Percentiles rank a stretch among this genome's conserved stretches.
Conservation (phyloP, 2,113 vertebrate genomes). For the Austrofundulus limnaeus region DNA sequence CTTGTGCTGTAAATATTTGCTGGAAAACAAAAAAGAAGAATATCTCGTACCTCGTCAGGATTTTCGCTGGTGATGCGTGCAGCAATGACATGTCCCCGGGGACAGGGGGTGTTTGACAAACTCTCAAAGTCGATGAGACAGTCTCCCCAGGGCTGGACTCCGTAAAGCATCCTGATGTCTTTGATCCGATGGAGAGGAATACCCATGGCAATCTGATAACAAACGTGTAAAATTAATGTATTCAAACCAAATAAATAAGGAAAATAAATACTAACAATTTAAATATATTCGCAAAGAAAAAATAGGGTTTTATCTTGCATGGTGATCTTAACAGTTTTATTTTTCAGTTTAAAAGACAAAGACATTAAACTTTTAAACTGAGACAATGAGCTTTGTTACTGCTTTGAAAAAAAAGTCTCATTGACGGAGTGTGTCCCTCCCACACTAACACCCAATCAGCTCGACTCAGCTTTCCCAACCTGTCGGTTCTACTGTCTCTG, state of each 20-base stretch:
- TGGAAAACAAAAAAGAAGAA: not conserved
- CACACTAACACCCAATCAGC: conserved; percentile 35
- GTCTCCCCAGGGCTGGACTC: conserved; percentile 93
- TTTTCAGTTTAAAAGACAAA: conserved; percentile 1
- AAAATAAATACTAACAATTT: no score
- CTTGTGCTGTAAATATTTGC: not conserved
- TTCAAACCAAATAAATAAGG: not conserved
- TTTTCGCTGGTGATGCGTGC: conserved; percentile 99
- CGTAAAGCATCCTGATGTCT: conserved; percentile 95
- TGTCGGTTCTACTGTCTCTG: conserved; percentile 55
- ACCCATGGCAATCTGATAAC: conserved; percentile 93
- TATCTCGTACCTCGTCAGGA: conserved; percentile 88
- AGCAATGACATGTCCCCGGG: conserved; percentile 95
- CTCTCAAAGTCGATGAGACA: conserved; percentile 91
- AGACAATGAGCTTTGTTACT: not conserved
- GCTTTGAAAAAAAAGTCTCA: not conserved
- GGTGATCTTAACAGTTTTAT: not conserved
- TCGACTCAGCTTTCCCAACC: conserved; percentile 20
- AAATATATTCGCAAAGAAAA: not conserved
- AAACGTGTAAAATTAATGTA: not conserved
- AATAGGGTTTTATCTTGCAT: not conserved
- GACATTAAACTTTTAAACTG: not conserved
- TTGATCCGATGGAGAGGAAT: conserved; percentile 96
- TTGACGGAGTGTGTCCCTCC: conserved; percentile 5
- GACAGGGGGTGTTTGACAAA: conserved; percentile 87